A percentile compares a stretch with the other conserved stretches of the same genome.
Conservation (phyloP, 1,140 invertebrate genomes). For the Leptopilina boulardi region DNA sequence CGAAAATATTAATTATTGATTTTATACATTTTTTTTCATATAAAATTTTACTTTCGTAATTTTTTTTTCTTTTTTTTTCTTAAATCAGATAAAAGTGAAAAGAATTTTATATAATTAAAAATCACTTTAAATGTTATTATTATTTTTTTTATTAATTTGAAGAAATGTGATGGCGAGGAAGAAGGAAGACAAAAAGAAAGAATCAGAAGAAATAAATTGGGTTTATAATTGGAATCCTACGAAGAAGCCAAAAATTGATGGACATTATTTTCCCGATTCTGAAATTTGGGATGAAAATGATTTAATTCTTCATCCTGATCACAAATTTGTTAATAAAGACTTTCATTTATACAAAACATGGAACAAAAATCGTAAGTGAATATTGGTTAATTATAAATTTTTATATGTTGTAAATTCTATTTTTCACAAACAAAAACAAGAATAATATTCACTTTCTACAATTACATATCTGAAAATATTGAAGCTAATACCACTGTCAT, state of each 20-base stretch:
- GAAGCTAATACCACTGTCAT: not conserved
- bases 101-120: too few species aligned
- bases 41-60: too few species aligned
- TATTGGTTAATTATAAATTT: too few species aligned
- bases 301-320: constrained; percentile 37
- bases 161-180: constrained; percentile 51
- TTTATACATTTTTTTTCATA: too few species aligned
- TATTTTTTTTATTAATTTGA: too few species aligned
- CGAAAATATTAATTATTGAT: too few species aligned
- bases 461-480: not conserved
- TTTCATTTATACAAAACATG: constrained; percentile 45
- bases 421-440: not conserved
- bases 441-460: not conserved
- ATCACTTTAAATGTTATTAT: not conserved
- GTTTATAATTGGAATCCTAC: constrained; percentile 37
- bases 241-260: not conserved
- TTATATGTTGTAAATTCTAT: not conserved
- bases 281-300: not conserved
- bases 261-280: not conserved
- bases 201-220: constrained; percentile 16
- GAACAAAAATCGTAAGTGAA: constrained; percentile 49
- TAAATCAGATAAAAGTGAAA: too few species aligned
- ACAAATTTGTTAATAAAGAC: constrained; percentile 38
- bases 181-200: constrained; percentile 37
- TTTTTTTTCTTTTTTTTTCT: too few species aligned